Percentiles rank a stretch among this genome's conserved stretches.
These are phyloP conservation scores for Helarctos malayanus DNA, from an alignment of 2,797 vertebrate genomes.

Conservation along the genomic window DNA sequence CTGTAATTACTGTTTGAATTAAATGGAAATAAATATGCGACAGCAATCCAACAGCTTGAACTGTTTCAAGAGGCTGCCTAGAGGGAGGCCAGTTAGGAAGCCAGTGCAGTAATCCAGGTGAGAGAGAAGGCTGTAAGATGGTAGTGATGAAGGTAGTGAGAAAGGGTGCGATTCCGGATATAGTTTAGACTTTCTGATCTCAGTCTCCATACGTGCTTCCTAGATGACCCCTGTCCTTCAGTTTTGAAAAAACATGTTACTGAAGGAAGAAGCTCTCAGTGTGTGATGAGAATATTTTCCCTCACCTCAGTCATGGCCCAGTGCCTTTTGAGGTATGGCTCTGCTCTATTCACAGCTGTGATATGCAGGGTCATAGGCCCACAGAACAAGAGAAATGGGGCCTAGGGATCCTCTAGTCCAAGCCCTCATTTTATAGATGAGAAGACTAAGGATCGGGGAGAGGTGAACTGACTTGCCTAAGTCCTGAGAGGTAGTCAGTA, in stretches of 20 bases:
- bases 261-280: background rate
- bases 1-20: slow-evolving; percentile 61
- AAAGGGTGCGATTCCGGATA: background rate
- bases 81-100: background rate
- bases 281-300: background rate
- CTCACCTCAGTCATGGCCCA: background rate
- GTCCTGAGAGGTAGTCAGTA: background rate
- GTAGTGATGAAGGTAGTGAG: background rate
- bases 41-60: background rate
- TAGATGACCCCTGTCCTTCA: background rate
- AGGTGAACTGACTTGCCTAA: background rate
- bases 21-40: slow-evolving; percentile 43
- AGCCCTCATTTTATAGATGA: background rate
- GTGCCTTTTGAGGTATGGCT: background rate
- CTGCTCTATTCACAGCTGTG: background rate
- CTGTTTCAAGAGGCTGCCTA: background rate
- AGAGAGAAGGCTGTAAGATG: background rate
- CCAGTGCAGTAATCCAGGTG: background rate
- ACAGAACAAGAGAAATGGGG: background rate
- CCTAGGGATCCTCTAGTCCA: background rate
- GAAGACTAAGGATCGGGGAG: background rate
- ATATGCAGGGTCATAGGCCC: background rate
- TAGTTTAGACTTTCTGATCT: background rate
- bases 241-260: background rate
- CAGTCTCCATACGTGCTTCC: background rate